phyloP scores from a whole-genome alignment of 2,113 vertebrate genomes.

The Danionella cerebrum region DNA sequence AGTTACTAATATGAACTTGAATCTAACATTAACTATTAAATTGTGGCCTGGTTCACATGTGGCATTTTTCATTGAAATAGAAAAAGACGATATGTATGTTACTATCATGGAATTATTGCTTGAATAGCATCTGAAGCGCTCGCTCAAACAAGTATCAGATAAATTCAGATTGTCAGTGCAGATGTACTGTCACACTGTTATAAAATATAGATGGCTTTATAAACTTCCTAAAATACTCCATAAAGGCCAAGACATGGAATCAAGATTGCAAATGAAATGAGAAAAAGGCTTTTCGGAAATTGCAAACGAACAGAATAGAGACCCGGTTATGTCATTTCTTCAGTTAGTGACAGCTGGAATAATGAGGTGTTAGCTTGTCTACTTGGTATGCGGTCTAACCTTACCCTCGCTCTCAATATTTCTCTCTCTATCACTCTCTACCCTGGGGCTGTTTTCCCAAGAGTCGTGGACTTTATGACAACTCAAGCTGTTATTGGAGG shows the following conservation, averaged over 20 bases:
- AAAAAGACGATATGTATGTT: too few species aligned
- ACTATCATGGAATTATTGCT: too few species aligned
- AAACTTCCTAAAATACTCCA: background rate
- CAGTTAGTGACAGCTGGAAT: constrained; percentile 5
- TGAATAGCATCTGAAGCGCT: background rate
- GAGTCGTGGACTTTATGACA: background rate
- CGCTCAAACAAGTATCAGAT: background rate
- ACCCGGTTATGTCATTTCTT: background rate
- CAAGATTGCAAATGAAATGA: background rate
- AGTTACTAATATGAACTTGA: too few species aligned
- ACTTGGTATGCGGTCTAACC: constrained; percentile 7
- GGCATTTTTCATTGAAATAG: background rate
- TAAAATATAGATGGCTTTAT: background rate
- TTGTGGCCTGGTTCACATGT: too few species aligned
- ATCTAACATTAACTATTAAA: too few species aligned
- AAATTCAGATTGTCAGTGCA: background rate
- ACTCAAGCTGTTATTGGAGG: background rate
- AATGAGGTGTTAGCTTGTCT: constrained; percentile 12
- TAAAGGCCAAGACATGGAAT: background rate
- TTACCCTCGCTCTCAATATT: background rate
- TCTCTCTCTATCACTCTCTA: constrained; percentile 1
- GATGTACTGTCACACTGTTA: background rate
- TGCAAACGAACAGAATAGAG: background rate
- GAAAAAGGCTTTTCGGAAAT: background rate
- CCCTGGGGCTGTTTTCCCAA: constrained; percentile 3